Evolutionary conservation across 2,113 vertebrate genomes (phyloP), one percentile per base, ranked within the genome.

Genomic region (Boleophthalmus pectinirostris): DNA sequence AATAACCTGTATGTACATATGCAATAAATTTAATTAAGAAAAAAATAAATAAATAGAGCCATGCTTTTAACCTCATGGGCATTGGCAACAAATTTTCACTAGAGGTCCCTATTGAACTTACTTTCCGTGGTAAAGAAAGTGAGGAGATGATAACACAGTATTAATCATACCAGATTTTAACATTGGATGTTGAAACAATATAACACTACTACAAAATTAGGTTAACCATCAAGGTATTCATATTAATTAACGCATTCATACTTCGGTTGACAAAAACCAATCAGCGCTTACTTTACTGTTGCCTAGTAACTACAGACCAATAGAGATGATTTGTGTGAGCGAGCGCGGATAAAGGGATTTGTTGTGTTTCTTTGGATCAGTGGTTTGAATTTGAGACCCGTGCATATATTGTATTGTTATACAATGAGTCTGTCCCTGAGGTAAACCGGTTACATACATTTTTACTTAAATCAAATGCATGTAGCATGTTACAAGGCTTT

Each of bases 361-460:
- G 76, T 76, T 77, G 68, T 74, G 20, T 54, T 43, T 43, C 38
- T 43, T 54, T 54, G 51, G 51, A 21, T 54, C 20, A 47, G 1
- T 20, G 24, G 24, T 25, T 16, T 12, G 46, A 13, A 66, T 20
- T 15, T 46, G 7, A 13, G 33, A 6, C 38, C 20, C 2, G 47
- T 21, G 45, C 33, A 45, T 23, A 25, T 20, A 25, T 21, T 2
- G 16, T 12, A 23, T 1, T 18, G 9, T 15, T 21, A 4, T 0
- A 29, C 16, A 7, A 94, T 93, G 93, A 93, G 91, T 53, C 29
- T 92, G 29, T 79, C 89, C 58, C 23, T 92, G 5, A 83, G 93
- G 93, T 93, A 89, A 84, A 43, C 0, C 2, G 0, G 1, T 15
- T 3, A 4, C 53, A 6, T 6, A 14, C 5, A 38, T 10, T 6